Evolutionary conservation across 2,113 vertebrate species (phyloP).

Genomic region (Mastomys natalensis): DNA sequence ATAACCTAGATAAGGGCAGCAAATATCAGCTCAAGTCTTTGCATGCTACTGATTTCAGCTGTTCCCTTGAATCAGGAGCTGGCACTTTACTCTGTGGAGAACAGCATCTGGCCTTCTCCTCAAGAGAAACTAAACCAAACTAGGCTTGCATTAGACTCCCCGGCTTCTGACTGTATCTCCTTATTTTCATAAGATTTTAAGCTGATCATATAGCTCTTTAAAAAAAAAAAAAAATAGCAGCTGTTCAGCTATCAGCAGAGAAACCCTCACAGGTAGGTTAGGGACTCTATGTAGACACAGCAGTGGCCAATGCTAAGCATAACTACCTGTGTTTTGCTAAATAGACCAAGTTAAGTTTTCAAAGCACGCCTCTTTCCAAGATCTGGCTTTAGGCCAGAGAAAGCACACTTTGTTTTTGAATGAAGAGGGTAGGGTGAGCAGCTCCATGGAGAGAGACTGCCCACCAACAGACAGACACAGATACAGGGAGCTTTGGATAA

Average conservation of each 20-base stretch:
- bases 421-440: neutral
- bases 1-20: neutral
- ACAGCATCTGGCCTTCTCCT: neutral
- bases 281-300: neutral
- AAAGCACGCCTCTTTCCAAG: conserved; percentile 32
- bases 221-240: neutral
- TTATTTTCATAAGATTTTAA: conserved; percentile 51
- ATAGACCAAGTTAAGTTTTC: conserved; percentile 45
- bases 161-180: neutral
- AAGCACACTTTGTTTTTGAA: neutral
- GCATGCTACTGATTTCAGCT: neutral
- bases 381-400: conserved; percentile 5
- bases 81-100: neutral
- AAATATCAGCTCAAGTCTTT: conserved; percentile 12
- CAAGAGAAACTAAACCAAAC: neutral
- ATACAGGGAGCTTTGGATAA: neutral
- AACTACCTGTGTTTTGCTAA: neutral
- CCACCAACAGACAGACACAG: neutral
- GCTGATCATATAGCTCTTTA: neutral
- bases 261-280: neutral
- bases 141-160: neutral
- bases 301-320: conserved; percentile 20
- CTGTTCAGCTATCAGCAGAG: neutral
- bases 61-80: neutral
- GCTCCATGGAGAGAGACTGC: neutral